Conservation (phyloP, 2,797 vertebrate species). For the Gallinago solitaria region DNA sequence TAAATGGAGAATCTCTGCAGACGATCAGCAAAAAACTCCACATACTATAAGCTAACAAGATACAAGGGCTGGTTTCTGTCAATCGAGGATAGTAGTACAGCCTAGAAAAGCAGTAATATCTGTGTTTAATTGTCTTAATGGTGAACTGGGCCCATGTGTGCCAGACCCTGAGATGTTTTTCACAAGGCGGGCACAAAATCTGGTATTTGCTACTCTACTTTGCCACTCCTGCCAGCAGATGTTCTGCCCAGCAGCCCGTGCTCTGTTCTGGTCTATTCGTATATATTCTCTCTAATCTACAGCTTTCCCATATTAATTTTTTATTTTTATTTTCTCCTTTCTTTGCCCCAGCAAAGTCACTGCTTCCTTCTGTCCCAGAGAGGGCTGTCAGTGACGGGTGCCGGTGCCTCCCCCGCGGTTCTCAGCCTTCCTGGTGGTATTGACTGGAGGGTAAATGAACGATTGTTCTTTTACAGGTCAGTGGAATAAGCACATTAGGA, state of each 20-base stretch:
- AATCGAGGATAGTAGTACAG: not conserved
- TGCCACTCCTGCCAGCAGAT: not conserved
- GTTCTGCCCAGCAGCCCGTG: not conserved
- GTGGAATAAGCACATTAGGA: constrained; percentile 93
- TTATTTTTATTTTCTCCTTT: not conserved
- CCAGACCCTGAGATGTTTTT: not conserved
- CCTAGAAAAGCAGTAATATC: not conserved
- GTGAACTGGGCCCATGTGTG: not conserved
- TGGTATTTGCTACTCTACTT: not conserved
- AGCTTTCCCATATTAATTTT: not conserved
- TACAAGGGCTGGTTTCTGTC: not conserved
- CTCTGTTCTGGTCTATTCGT: not conserved
- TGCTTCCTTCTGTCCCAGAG: not conserved
- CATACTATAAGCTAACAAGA: rapidly evolving
- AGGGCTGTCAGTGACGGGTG: not conserved
- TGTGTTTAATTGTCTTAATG: not conserved
- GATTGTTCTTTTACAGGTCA: constrained; percentile 80
- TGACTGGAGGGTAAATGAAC: not conserved
- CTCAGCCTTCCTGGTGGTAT: not conserved
- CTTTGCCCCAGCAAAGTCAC: not conserved
- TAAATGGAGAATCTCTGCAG: not conserved
- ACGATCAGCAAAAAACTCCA: rapidly evolving
- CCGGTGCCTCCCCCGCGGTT: not conserved
- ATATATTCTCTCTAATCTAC: not conserved
- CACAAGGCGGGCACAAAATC: not conserved